Conservation (phyloP, 2,113 vertebrate genomes). For the Gadus macrocephalus region DNA sequence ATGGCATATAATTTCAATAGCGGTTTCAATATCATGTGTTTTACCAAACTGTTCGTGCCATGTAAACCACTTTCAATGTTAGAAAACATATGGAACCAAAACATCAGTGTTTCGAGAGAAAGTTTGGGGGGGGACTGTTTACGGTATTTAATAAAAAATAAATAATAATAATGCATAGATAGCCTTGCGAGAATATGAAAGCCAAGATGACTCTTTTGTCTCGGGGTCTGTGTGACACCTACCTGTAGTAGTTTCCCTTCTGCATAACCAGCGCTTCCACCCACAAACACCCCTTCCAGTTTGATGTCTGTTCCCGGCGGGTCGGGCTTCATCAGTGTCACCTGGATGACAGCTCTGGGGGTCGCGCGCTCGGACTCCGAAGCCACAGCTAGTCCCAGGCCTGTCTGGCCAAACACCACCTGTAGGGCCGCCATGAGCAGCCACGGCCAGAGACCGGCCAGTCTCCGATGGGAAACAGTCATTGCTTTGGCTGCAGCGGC, state of each 20-base stretch:
- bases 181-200: background rate
- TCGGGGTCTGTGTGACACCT: constrained; percentile 38
- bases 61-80: constrained; percentile 17
- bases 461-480: constrained; percentile 87
- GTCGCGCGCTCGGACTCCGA: constrained; percentile 79
- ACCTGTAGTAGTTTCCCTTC: constrained; percentile 96
- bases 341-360: constrained; percentile 86
- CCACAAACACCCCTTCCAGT: constrained; percentile 89
- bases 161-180: background rate
- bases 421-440: constrained; percentile 92
- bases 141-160: constrained; percentile 3
- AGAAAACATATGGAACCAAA: constrained; percentile 17
- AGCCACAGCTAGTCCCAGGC: constrained; percentile 76
- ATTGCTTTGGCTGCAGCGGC: constrained; percentile 90
- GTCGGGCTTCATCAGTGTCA: constrained; percentile 86
- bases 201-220: too few species aligned
- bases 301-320: constrained; percentile 77
- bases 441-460: constrained; percentile 96
- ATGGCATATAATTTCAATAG: constrained; percentile 2
- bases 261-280: constrained; percentile 79
- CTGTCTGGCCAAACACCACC: constrained; percentile 80
- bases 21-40: constrained; percentile 20
- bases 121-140: background rate
- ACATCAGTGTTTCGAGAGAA: constrained; percentile 3
- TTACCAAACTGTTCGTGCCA: constrained; percentile 22